Percentiles rank a stretch among this genome's conserved stretches.
phyloP scores from a whole-genome alignment of 2,797 vertebrate species.

The Bradypus variegatus region DNA sequence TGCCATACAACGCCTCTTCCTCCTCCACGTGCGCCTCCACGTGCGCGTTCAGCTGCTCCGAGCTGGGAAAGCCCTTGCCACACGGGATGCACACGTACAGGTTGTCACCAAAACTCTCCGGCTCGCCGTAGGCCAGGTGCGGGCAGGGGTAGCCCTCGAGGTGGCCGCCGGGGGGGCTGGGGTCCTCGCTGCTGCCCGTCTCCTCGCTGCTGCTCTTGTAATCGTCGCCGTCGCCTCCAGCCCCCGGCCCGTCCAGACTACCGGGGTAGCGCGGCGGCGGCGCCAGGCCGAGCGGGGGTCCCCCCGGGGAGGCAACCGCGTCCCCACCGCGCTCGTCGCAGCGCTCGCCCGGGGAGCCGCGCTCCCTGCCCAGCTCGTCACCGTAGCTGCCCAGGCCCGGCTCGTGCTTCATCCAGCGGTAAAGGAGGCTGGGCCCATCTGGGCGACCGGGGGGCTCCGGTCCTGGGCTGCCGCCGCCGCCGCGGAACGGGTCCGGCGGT shows the following conservation, averaged over 20 bases:
- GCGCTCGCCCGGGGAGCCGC: slow-evolving; percentile 60
- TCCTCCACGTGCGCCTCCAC: slow-evolving; percentile 98
- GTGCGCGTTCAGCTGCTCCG: slow-evolving; percentile 97
- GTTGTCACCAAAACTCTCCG: slow-evolving; percentile 97
- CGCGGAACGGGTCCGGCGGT: slow-evolving; percentile 63
- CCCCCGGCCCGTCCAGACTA: slow-evolving; percentile 72
- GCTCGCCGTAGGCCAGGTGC: slow-evolving; percentile 89
- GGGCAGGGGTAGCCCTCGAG: slow-evolving; percentile 86
- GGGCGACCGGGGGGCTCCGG: slow-evolving; percentile 80
- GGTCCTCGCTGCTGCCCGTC: slow-evolving; percentile 94
- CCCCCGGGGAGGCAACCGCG: slow-evolving; percentile 46
- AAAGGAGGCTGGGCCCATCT: slow-evolving; percentile 79
- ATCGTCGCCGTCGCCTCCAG: slow-evolving; percentile 75
- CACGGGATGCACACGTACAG: slow-evolving; percentile 98
- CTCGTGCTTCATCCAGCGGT: slow-evolving; percentile 95
- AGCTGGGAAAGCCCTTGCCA: slow-evolving; percentile 98
- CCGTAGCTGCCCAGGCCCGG: slow-evolving; percentile 83
- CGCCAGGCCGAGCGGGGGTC: slow-evolving; percentile 56
- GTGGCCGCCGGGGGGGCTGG: slow-evolving; percentile 83
- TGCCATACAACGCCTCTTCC: slow-evolving; percentile 87
- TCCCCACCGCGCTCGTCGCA: slow-evolving; percentile 54
- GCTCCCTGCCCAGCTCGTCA: slow-evolving; percentile 81
- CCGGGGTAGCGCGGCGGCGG: slow-evolving; percentile 74
- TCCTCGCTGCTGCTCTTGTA: slow-evolving; percentile 96
- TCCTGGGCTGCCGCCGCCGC: slow-evolving; percentile 74